Conservation (phyloP, 2,888 invertebrate genomes). For the Cantharis nigra region DNA sequence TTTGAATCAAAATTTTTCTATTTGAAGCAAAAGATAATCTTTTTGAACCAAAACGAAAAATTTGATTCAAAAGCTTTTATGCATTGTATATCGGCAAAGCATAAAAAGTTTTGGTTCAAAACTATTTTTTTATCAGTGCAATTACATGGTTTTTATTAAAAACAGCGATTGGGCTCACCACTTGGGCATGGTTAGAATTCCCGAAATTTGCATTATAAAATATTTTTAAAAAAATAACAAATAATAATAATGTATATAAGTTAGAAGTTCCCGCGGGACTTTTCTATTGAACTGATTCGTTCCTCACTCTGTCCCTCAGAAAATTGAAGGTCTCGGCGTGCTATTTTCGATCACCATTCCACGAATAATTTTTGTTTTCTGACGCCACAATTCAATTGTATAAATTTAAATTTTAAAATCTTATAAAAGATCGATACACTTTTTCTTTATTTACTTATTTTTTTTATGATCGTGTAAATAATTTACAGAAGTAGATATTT, state of each 20-base stretch:
- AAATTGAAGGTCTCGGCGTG: constrained; percentile 36
- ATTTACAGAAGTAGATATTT: not conserved
- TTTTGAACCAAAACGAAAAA: too few relatives aligned
- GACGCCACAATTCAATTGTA: constrained; percentile 14
- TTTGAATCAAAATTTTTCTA: too few relatives aligned
- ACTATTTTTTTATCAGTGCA: too few relatives aligned
- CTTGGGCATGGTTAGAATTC: constrained; percentile 23
- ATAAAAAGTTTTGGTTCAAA: too few relatives aligned
- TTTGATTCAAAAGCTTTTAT: too few relatives aligned
- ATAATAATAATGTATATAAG: constrained; percentile 1
- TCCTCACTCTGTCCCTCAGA: constrained; percentile 27
- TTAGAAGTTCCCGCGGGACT: constrained; percentile 16
- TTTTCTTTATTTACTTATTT: not conserved
- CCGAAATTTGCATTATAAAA: constrained; percentile 17
- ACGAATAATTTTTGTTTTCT: constrained; percentile 33
- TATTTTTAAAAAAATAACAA: not conserved
- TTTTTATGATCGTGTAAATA: not conserved
- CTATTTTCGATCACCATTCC: constrained; percentile 38
- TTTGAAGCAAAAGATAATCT: too few relatives aligned
- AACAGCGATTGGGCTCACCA: constrained; percentile 13
- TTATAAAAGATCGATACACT: not conserved
- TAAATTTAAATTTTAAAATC: constrained; percentile 2
- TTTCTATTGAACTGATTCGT: constrained; percentile 29
- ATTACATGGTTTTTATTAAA: not conserved
- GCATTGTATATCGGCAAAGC: too few relatives aligned